Evolutionary conservation across 2,888 invertebrate species (phyloP), one percentile per base, ranked within the genome.

Genomic region (Odontothrips loti): DNA sequence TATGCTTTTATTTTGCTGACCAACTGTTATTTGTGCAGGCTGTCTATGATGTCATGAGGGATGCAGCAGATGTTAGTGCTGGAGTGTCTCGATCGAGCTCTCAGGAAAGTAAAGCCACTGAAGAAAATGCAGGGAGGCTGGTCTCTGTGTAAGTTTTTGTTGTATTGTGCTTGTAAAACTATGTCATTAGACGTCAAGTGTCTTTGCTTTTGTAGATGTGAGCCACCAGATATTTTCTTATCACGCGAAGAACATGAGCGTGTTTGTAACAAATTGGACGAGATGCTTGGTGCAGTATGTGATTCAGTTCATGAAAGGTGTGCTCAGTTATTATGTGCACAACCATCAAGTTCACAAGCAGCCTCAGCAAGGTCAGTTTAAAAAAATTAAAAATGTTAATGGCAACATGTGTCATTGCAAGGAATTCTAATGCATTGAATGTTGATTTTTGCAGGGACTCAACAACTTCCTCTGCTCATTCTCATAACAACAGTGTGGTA

Each of bases 241-340:
- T 75, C 68, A 75, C 87, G 90, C 20, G 91, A 91, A 47, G 96
- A 96, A 85, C 90, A 94, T 84, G 87, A 87, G 81, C 90, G 91
- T 82, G 92, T 96, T 11, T 91, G 91, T 82, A 89, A 90, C 17
- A 94, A 93, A 87, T 88, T 98, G 80, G 91, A 91, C 83, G 94
- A 95, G 85, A 90, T 96, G 86, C 89, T 97, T 80, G 90, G 91
- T 75, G 92, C 93, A n/a, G 91, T 97, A 79, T 96, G 96, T 87
- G 95, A 97, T 88, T 95, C 95, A 86, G 96, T 96, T 84, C 96
- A 97, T 87, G 97, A 98, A 86, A 90, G 97, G 83, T 93, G 96
- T 88, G 96, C 96, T 82, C 95, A 96, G 87, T 90, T 98, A 81
- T 92, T 98, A 82, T 93, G 68, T 75, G 68, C 68, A 12, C 68